Percentiles rank a stretch among this genome's conserved stretches.
phyloP scores from a whole-genome alignment of 2,797 vertebrate genomes.

The Glyptemys insculpta region DNA sequence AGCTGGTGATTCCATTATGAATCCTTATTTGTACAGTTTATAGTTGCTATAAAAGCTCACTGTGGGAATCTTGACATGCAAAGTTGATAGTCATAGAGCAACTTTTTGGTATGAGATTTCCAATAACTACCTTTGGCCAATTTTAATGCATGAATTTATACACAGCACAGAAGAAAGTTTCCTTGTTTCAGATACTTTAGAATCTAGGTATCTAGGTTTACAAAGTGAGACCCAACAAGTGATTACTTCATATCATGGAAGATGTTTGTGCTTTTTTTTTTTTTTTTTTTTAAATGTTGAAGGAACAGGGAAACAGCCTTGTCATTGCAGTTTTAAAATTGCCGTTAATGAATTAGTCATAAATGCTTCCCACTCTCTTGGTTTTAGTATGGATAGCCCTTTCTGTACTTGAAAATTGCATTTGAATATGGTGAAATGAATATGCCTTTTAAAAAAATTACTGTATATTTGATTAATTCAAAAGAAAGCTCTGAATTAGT shows the following conservation, averaged over 20 bases:
- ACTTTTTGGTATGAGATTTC: background rate
- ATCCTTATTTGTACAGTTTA: fast-evolving
- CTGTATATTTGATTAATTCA: background rate
- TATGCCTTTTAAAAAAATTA: background rate
- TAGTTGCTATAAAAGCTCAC: background rate
- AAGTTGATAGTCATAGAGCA: background rate
- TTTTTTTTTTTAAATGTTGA: background rate
- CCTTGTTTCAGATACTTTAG: background rate
- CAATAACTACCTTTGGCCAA: background rate
- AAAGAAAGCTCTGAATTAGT: background rate
- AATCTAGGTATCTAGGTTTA: background rate
- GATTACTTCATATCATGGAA: background rate
- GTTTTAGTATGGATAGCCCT: background rate
- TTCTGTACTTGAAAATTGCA: background rate
- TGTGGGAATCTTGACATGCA: background rate
- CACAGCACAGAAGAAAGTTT: background rate
- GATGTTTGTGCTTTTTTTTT: background rate
- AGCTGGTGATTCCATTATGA: background rate
- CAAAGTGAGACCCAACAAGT: background rate
- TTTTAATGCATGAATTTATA: background rate
- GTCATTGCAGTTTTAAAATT: background rate
- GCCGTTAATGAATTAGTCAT: background rate
- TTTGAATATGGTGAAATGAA: background rate
- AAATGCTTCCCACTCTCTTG: background rate
- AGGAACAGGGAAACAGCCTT: background rate